These are phyloP conservation scores for Ericerus pela DNA, from an alignment of 1,140 invertebrate species.

Conservation along the genomic window DNA sequence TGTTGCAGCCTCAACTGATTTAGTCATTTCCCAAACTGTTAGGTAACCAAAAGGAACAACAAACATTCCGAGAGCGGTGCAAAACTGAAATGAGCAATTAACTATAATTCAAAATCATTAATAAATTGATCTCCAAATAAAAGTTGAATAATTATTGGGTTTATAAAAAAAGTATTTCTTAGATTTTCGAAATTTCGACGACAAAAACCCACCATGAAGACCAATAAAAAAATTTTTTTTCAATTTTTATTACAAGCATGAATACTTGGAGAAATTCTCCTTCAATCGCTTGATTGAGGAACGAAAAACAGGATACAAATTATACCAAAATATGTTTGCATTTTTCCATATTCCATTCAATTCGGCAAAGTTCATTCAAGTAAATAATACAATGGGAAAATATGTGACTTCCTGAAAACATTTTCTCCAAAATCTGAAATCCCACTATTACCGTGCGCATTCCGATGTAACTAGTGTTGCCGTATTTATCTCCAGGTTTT, in stretches of 20 bases:
- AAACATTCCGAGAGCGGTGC: conserved; percentile 70
- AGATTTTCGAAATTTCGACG: too few species aligned
- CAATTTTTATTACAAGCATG: neutral
- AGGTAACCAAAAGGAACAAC: conserved; percentile 76
- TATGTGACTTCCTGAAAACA: too few species aligned
- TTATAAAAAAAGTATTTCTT: too few species aligned
- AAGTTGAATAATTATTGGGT: too few species aligned
- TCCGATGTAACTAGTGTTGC: conserved; percentile 71
- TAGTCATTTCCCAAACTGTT: conserved; percentile 77
- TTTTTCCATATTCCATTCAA: too few species aligned
- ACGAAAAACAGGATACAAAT: too few species aligned
- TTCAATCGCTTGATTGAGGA: neutral
- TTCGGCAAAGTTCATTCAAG: neutral
- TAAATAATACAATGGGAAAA: conserved; percentile 32
- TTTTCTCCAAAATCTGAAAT: too few species aligned
- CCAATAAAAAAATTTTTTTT: too few species aligned
- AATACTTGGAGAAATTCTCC: neutral
- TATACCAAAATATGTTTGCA: too few species aligned
- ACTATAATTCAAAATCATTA: conserved; percentile 12
- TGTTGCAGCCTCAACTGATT: conserved; percentile 56
- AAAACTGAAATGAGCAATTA: conserved; percentile 54
- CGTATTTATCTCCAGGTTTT: conserved; percentile 90
- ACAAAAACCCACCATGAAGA: too few species aligned
- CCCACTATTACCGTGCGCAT: conserved; percentile 93
- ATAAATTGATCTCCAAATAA: too few species aligned